Conservation (phyloP, 92 coral and sea anemone genomes). For the Paragorgia papillata region DNA sequence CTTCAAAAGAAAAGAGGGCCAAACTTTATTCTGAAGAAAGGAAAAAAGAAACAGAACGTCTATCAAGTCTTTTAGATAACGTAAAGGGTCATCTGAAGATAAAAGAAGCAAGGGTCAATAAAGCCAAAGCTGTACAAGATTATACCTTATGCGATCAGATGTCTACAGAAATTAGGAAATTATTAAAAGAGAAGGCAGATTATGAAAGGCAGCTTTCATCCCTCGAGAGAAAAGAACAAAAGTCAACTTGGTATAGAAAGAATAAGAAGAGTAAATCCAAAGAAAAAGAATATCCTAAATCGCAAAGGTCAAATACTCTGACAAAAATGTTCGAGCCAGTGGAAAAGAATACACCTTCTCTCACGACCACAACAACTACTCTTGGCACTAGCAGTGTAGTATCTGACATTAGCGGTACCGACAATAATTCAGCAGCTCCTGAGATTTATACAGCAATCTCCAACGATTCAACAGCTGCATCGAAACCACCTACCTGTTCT, state of each 20-base stretch:
- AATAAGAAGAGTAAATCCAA: slow-evolving; percentile 3
- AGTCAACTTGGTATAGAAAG: slow-evolving; percentile 47
- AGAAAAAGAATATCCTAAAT: background rate
- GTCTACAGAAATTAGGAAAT: slow-evolving; percentile 4
- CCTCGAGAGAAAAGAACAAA: slow-evolving; percentile 44
- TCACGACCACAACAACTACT: background rate
- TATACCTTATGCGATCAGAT: slow-evolving; percentile 57
- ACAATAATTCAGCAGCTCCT: slow-evolving; percentile 1
- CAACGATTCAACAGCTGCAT: background rate
- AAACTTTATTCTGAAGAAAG: slow-evolving; percentile 58
- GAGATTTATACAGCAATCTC: background rate
- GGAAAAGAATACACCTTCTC: no score
- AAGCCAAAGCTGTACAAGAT: slow-evolving; percentile 46
- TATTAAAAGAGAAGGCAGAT: no score
- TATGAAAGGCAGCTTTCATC: slow-evolving; percentile 56
- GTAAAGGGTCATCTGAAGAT: slow-evolving; percentile 40
- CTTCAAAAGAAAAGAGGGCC: slow-evolving; percentile 41
- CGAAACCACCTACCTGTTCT: background rate
- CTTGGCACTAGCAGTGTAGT: slow-evolving; percentile 9
- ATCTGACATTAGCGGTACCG: background rate
- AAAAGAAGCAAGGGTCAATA: slow-evolving; percentile 50
- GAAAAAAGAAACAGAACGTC: slow-evolving; percentile 29
- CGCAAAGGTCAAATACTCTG: background rate
- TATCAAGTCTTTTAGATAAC: slow-evolving; percentile 40
- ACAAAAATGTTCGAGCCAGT: background rate